Percentiles rank a stretch among this genome's conserved stretches.
phyloP scores from a whole-genome alignment of 2,888 invertebrate genomes.

The Trichopria drosophilae region DNA sequence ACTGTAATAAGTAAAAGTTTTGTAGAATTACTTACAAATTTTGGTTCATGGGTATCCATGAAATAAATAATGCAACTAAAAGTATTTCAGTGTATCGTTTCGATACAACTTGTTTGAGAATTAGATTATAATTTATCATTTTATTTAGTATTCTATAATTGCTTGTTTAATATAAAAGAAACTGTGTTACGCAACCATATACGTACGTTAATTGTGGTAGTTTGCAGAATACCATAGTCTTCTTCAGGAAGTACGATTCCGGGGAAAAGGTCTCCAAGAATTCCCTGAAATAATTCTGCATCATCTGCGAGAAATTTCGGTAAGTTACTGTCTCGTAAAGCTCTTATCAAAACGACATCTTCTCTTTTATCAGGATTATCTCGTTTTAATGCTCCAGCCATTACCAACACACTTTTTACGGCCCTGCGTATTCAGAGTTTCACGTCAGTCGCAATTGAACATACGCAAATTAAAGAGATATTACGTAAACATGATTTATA shows the following conservation, averaged over 20 bases:
- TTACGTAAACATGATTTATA: no score
- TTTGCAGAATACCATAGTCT: slow-evolving; percentile 77
- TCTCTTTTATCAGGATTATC: slow-evolving; percentile 83
- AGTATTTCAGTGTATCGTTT: no score
- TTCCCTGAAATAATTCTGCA: slow-evolving; percentile 80
- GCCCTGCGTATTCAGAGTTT: no score
- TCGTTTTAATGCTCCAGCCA: slow-evolving; percentile 88
- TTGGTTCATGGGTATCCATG: no score
- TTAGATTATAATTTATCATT: no score
- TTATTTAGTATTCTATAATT: no score
- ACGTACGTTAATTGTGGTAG: slow-evolving; percentile 62
- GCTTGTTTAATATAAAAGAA: no score
- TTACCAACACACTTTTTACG: slow-evolving; percentile 88
- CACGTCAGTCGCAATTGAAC: no score
- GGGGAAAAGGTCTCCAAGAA: slow-evolving; percentile 87
- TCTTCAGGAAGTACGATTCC: slow-evolving; percentile 76
- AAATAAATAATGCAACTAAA: no score
- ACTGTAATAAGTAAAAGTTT: no score
- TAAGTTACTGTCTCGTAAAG: slow-evolving; percentile 84
- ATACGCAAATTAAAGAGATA: no score
- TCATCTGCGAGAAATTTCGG: slow-evolving; percentile 89
- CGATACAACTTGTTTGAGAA: no score
- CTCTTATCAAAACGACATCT: slow-evolving; percentile 81
- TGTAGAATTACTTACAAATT: not conserved
- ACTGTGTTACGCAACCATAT: slow-evolving; percentile 5